phyloP scores from a whole-genome alignment of 2,797 vertebrate genomes.

The Labroides dimidiatus region DNA sequence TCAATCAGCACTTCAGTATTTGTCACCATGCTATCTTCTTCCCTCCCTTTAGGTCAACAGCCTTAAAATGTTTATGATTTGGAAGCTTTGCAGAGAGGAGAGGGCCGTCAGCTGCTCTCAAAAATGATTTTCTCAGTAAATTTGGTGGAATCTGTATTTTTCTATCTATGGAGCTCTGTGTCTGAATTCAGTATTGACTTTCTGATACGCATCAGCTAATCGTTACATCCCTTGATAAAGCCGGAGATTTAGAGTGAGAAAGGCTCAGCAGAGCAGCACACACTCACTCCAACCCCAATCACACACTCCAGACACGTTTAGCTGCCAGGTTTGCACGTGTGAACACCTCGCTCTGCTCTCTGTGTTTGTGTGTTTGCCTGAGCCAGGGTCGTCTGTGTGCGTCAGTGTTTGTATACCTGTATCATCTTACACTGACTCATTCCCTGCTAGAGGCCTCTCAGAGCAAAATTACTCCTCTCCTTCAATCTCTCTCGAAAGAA shows the following conservation, averaged over 20 bases:
- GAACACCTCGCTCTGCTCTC: slow-evolving; percentile 13
- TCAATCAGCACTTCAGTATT: slow-evolving; percentile 36
- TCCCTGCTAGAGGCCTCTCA: slow-evolving; percentile 30
- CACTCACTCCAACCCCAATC: slow-evolving; percentile 11
- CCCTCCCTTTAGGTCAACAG: slow-evolving; percentile 5
- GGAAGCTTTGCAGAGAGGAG: slow-evolving; percentile 19
- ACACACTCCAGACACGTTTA: slow-evolving; percentile 11
- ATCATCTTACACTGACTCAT: slow-evolving; percentile 38
- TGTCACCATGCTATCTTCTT: slow-evolving; percentile 3
- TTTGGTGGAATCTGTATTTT: slow-evolving; percentile 7
- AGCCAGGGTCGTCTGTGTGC: slow-evolving; percentile 4
- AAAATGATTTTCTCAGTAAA: slow-evolving; percentile 12
- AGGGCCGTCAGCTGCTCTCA: neutral
- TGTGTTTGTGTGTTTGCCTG: slow-evolving; percentile 16
- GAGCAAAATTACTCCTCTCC: slow-evolving; percentile 36
- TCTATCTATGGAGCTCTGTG: neutral
- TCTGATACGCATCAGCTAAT: slow-evolving; percentile 30
- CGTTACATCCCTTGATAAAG: slow-evolving; percentile 12
- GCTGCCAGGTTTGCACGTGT: slow-evolving; percentile 17
- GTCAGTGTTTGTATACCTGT: slow-evolving; percentile 12
- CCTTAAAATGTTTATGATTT: slow-evolving; percentile 32
- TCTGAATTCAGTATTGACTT: slow-evolving; percentile 23
- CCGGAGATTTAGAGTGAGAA: slow-evolving; percentile 7
- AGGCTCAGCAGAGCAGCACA: slow-evolving; percentile 11
- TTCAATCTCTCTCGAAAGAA: slow-evolving; percentile 34